These are phyloP conservation scores for Pandion haliaetus DNA, from an alignment of 2,113 vertebrate species.

Conservation along the genomic window DNA sequence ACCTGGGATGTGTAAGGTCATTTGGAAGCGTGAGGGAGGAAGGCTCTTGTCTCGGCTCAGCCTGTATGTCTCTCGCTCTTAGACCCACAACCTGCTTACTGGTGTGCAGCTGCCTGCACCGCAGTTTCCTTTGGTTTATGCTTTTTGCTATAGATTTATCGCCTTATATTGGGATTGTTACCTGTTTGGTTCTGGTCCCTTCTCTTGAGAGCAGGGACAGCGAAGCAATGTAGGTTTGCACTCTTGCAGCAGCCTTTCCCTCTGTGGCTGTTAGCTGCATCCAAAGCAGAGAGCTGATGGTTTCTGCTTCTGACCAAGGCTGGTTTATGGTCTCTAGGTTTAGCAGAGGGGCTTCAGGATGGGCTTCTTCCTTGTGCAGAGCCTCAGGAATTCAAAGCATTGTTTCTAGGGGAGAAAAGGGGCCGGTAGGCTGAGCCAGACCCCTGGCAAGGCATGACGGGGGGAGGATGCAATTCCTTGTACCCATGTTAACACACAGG, in stretches of 20 bases:
- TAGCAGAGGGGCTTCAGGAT: background rate
- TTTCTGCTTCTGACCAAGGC: background rate
- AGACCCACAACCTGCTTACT: background rate
- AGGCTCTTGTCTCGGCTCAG: background rate
- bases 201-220: background rate
- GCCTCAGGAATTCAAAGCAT: background rate
- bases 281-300: background rate
- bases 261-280: background rate
- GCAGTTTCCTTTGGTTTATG: background rate
- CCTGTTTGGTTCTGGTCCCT: background rate
- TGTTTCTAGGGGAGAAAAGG: background rate
- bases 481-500: background rate
- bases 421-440: background rate
- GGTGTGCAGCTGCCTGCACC: background rate
- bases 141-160: background rate
- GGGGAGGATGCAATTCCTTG: background rate
- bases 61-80: background rate
- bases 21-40: background rate
- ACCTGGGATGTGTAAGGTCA: fast-evolving
- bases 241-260: background rate
- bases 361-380: background rate
- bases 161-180: background rate
- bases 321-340: background rate
- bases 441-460: background rate
- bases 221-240: fast-evolving